Base-by-base conservation (phyloP, 2,797 vertebrate species). In the Podarcis siculus region DNA sequence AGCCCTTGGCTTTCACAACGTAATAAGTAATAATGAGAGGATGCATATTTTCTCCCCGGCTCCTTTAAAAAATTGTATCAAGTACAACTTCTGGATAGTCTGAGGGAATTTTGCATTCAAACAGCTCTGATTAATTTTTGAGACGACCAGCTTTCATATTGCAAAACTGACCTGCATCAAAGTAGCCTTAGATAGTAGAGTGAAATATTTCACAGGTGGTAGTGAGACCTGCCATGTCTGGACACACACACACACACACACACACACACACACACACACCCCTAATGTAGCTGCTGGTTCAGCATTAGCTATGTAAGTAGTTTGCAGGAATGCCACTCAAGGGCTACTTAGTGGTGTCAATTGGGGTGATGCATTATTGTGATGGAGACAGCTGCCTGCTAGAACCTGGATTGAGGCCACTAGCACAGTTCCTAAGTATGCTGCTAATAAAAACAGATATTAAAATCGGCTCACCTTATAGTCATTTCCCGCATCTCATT, bases 311-410 rank as follows among this genome's bases (percentile, higher is more conserved):
- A 55, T 85, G 2, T 75, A 90, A 91, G 87, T 19, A 86, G 86
- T 85, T 86, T 90, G 82, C 86, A 86, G 49, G 86, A 77, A 83
- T 30, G 83, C 86, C 89, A 87, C 86, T 91, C 89, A 32, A 3
- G 86, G 77, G 69, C 77, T 90, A 79, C 82, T 94, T 91, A 3
- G 84, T 89, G 79, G 2, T 91, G 91, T 94, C 93, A 83, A 79
- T 19, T 0, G 0, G 37, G n/a, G 21, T 27, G 78, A 82, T 58
- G 71, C 21, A 30, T 92, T 93, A 92, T 92, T 23, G 49, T 89
- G 86, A 87, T 83, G 90, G 83, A 87, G 90, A 92, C 79, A 39
- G 82, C 93, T 92, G 27, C 92, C 89, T 73, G 83, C 89, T 25
- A 85, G 91, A 86, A 87, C 21, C 42, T 93, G 92, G 30, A 92